Evolutionary conservation across 2,797 vertebrate genomes (phyloP), one percentile per base, ranked within the genome.

Genomic region (Megalops cyprinoides): DNA sequence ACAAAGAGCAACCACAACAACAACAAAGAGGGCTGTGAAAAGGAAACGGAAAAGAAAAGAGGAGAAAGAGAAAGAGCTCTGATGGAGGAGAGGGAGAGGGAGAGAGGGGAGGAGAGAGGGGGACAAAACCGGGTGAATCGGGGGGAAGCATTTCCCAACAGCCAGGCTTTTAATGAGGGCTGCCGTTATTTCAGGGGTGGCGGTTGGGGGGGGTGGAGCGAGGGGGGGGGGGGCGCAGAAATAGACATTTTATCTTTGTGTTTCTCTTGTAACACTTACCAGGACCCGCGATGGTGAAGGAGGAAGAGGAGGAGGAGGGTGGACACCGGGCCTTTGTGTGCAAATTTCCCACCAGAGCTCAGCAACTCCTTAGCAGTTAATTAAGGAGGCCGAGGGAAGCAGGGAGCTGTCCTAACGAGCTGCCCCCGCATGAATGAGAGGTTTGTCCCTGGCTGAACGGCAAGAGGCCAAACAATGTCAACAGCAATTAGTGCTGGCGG

Each of bases 291-390:
- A 81, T 86, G 60, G 82, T 7, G 31, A 28, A 37, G 31, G 82
- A 10, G 6, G 62, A 31, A 60, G 85, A 55, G 82, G 86, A 83
- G 48, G 77, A 0, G 23, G 82, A 67, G 71, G 86, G 92, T 90
- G 93, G 94, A 94, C 94, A 94, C 94, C 87, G 73, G 84, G 86
- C 89, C 94, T 98, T 97, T 98, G 97, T 99, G 97, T 98, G 97
- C 96, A 98, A 98, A 99, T 98, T 99, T 98, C 97, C 97, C 97
- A 96, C 95, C 92, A 84, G 81, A 87, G 89, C 82, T 74, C 82
- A 95, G 90, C 92, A 93, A 94, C 93, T 95, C 94, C 94, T 95
- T 93, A 90, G 90, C 95, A 94, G 95, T 96, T 98, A 98, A 98
- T 98, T 97, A 98, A 98, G 95, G 93, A 94, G 94, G 91, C 94